Conservation (phyloP, 2,888 invertebrate species). For the Heliconius ismenius region DNA sequence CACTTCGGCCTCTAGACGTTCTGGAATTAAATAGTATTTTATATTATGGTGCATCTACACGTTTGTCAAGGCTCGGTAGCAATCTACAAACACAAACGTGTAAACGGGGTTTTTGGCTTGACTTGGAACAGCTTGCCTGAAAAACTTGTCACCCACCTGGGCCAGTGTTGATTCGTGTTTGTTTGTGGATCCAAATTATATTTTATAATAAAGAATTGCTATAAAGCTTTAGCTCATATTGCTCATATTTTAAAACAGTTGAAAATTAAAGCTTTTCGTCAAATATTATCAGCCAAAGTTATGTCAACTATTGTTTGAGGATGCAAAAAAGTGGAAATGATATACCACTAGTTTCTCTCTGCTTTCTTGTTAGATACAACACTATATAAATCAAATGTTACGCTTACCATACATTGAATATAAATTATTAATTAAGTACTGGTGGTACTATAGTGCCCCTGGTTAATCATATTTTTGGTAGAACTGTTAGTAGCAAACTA, state of each 20-base stretch:
- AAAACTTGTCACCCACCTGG: not conserved
- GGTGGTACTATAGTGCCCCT: not conserved
- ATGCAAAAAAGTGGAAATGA: no score
- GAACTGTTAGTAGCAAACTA: slow-evolving; percentile 4
- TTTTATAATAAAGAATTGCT: not conserved
- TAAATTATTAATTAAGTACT: not conserved
- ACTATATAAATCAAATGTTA: no score
- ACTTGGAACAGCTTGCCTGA: not conserved
- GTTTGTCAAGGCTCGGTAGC: not conserved
- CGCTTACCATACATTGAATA: no score
- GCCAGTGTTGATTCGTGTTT: not conserved
- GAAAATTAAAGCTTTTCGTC: not conserved
- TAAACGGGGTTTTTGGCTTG: not conserved
- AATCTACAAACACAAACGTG: not conserved
- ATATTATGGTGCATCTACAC: not conserved
- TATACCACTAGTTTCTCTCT: not conserved
- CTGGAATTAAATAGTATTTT: slow-evolving; percentile 49
- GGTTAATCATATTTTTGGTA: not conserved
- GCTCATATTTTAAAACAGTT: not conserved
- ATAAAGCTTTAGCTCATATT: not conserved
- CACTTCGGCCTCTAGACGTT: slow-evolving; percentile 71
- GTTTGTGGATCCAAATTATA: not conserved
- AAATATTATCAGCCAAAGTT: not conserved
- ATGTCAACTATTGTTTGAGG: not conserved
- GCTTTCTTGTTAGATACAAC: no score